Evolutionary conservation across 2,888 invertebrate genomes (phyloP), one percentile per base, ranked within the genome.

Genomic region (Mycalesis mineus): DNA sequence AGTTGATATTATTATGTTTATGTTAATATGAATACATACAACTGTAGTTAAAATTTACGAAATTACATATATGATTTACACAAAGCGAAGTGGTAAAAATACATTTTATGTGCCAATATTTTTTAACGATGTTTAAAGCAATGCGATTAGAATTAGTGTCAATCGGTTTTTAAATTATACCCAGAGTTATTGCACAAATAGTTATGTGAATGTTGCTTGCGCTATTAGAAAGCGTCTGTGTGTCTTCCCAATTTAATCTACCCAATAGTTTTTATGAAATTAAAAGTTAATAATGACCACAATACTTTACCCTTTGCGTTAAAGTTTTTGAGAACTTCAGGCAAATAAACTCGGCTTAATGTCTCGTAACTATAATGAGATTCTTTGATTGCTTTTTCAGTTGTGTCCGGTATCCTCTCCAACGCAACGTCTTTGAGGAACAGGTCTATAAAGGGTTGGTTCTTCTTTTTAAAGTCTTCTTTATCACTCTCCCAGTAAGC

Each of bases 401-500:
- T 82, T 37, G 76, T 68, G 65, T 89, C 87, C 63, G 85, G 88
- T 77, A 87, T 88, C 65, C 82, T 79, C 59, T 80, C 77, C 67
- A 84, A 73, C 62, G 74, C 79, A 53, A 70, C 72, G 66, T 81
- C 82, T 65, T 80, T 79, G 60, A 80, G 70, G 67, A 77, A 90
- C 44, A 83, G 73, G 73, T 90, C 90, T 70, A 84, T 82, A 60
- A 77, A 84, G 36, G 73, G 75, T 70, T 81, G 80, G 65, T 88
- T 79, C 54, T 77, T 80, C 60, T 79, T 77, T 57, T 69, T 66
- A 39, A 78, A 71, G 60, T 78, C 69, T 69, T 78, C 65, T 70
- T 81, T 82, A 64, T 90, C 88, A 65, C 75, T 77, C 68, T 88
- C 86, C 90, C 90, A 91, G 71, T 89, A 91, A 56, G 77, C 83